Percentiles rank a stretch among this genome's conserved stretches.
These are phyloP conservation scores for Drosophila pseudotakahashii DNA, from an alignment of 2,888 invertebrate genomes.

Conservation along the genomic window DNA sequence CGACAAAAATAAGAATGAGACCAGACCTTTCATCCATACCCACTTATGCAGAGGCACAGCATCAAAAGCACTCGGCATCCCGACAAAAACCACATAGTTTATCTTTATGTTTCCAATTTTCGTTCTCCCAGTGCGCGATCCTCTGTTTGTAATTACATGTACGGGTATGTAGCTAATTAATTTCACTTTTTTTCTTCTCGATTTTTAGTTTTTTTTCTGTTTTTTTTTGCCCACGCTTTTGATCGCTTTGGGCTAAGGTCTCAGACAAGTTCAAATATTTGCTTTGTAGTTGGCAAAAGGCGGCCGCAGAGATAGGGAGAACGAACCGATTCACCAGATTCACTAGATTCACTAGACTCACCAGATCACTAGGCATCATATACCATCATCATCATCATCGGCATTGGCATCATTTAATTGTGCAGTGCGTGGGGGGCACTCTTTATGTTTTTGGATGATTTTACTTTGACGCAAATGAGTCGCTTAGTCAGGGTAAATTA, in stretches of 20 bases:
- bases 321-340: constrained; percentile 16
- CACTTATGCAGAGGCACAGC: constrained; percentile 31
- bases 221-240: constrained; percentile 50
- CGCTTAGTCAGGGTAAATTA: constrained; percentile 71
- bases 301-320: constrained; percentile 41
- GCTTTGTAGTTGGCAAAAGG: constrained; percentile 69
- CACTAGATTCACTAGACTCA: constrained; percentile 15
- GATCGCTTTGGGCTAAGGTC: constrained; percentile 63
- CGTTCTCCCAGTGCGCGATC: constrained; percentile 11
- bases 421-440: constrained; percentile 52
- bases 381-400: constrained; percentile 22
- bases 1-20: constrained; percentile 8
- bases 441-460: constrained; percentile 48
- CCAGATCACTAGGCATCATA: background rate
- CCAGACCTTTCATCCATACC: constrained; percentile 25
- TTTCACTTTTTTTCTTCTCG: constrained; percentile 55
- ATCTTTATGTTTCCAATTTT: constrained; percentile 64
- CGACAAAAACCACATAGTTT: constrained; percentile 20
- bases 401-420: constrained; percentile 55
- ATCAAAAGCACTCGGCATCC: constrained; percentile 33
- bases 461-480: constrained; percentile 68
- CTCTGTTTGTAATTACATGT: constrained; percentile 71
- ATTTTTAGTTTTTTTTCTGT: constrained; percentile 17
- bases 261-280: constrained; percentile 70
- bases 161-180: constrained; percentile 68